Evolutionary conservation across 2,888 invertebrate species (phyloP), one percentile per base, ranked within the genome.

Genomic region (Macrosiphum euphorbiae): DNA sequence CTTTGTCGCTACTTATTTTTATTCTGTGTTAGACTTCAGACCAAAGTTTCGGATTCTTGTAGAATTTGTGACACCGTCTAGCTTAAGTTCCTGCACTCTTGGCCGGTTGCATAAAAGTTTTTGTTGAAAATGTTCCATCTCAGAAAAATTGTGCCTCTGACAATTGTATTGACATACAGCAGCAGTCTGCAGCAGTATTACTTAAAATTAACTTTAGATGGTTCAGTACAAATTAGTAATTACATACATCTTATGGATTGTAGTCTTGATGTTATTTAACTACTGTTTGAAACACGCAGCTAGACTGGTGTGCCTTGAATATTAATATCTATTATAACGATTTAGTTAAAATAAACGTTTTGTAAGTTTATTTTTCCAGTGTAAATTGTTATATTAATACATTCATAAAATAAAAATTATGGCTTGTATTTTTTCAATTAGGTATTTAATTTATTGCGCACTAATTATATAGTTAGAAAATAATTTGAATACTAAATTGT

Each of bases 41-140:
- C 61, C 47, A 3, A 90, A 91, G 90, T 91, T 91, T 91, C 26
- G 0, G 28, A 90, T 52, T 78, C 24, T 26, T 91, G 16, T 84
- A 91, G 28, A 52, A 41, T 52, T 44, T 41, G 52, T 35, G 50
- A 90, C n/a, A 90, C 26, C 11, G 41, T 52, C 78, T 91, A 13
- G 28, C 41, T 52, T 28, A 24, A 78, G 26, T 41, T 84, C 35
- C 26, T 16, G 50, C 47, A 67, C 61, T 90, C 11, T 41, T 44
- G 41, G 41, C 24, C 3, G 5, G 50, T 44, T 50, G 26, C 50
- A 50, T 50, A 84, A 41, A 91, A 91, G 90, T 91, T 91, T 78
- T 84, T 41, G 16, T 52, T 47, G 50, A 52, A 50, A 52, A 84
- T 61, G 7, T 89, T 61, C 44, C 5, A 50, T 90, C 52, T 84